phyloP scores from a whole-genome alignment of 2,113 vertebrate genomes.

The Oreochromis spilurus region DNA sequence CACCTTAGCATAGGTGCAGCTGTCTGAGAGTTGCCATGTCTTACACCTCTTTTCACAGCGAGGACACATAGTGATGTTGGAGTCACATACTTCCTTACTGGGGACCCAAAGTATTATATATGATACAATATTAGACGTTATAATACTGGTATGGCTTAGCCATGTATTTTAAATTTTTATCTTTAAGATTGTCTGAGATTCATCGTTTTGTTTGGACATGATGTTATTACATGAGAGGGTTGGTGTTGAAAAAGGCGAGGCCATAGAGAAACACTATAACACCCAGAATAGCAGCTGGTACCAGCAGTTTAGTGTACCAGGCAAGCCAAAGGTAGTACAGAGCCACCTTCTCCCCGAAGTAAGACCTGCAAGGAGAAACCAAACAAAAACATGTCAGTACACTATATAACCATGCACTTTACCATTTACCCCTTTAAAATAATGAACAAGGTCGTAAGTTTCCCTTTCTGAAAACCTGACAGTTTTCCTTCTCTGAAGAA shows the following conservation, averaged over 20 bases:
- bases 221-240: constrained; percentile 80
- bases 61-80: constrained; percentile 83
- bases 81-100: constrained; percentile 88
- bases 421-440: neutral
- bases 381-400: neutral
- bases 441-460: neutral
- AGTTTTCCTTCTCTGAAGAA: neutral
- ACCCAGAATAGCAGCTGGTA: constrained; percentile 73
- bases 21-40: constrained; percentile 81
- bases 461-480: neutral
- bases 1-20: constrained; percentile 87
- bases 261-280: constrained; percentile 78
- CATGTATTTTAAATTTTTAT: neutral
- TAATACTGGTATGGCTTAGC: neutral
- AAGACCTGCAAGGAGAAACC: constrained; percentile 65
- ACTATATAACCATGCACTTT: neutral
- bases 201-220: neutral
- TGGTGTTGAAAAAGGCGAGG: constrained; percentile 75
- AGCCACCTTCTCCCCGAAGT: constrained; percentile 92
- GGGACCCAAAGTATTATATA: neutral
- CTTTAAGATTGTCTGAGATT: neutral
- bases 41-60: constrained; percentile 78
- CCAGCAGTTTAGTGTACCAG: constrained; percentile 86
- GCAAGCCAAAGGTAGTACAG: constrained; percentile 91
- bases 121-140: neutral